Evolutionary conservation across 2,888 invertebrate genomes (phyloP), one percentile per base, ranked within the genome.

Genomic region (Platynereis dumerilii): DNA sequence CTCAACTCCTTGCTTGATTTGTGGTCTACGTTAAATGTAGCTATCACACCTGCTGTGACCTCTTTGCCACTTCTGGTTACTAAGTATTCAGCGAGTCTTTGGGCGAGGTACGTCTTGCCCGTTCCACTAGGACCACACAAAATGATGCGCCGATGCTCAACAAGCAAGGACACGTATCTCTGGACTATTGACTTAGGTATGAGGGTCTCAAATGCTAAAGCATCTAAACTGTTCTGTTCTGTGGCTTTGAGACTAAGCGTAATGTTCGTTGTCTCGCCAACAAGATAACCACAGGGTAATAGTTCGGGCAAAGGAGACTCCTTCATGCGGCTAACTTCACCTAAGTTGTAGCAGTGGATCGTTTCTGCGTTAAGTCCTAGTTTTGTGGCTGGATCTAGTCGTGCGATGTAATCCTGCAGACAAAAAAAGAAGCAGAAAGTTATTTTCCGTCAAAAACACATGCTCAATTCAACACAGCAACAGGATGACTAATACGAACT

Each of bases 101-200:
- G 92, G 7, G 97, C 97, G 72, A 98, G 86, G 83, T 96, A 96
- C 0, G 96, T 96, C 85, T 98, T 98, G 22, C 98, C 96, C 0
- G 96, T 97, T 53, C 97, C 97, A 78, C 92, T 92, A 0, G 97
- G 96, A 0, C 98, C 98, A 85, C 96, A 97, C 20, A 99, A 87
- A 71, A 99, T 96, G 68, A 99, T 90, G 56, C 98, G 87, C 28
- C 96, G 88, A 84, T 97, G 96, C 80, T 97, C 96, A 60, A 92
- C 90, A 70, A 99, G 86, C 62, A 96, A 87, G n/a, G 91, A 90
- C 56, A 94, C 90, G 79, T 93, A 92, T 84, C 97, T 90, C 86
- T 96, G 95, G 62, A 98, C 92, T 77, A 96, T 94, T 78, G 95
- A 93, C 86, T 96, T 93, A 72, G 97, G 96, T 84, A 96, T 95